Percentiles rank a stretch among this genome's conserved stretches.
phyloP scores from a whole-genome alignment of 1,140 invertebrate genomes.

The Lamellibrachia luymesi region DNA sequence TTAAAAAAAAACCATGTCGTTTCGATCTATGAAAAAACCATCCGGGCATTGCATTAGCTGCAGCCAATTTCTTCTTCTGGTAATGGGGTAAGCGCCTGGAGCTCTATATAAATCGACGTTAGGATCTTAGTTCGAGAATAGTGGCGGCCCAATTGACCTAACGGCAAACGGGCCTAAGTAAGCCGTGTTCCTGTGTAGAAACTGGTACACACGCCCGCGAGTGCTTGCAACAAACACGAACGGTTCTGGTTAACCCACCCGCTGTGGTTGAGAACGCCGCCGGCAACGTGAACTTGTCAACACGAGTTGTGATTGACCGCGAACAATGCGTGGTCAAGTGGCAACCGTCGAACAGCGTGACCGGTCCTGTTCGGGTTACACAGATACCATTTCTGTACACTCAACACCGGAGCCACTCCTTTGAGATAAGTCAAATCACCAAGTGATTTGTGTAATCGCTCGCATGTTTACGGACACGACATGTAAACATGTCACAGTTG shows the following conservation, averaged over 20 bases:
- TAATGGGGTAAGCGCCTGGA: too few relatives aligned
- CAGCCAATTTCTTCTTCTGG: too few relatives aligned
- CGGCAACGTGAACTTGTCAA: not conserved
- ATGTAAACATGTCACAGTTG: not conserved
- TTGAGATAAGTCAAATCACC: not conserved
- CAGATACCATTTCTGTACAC: not conserved
- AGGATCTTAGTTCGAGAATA: too few relatives aligned
- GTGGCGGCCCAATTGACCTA: too few relatives aligned
- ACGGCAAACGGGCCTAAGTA: too few relatives aligned
- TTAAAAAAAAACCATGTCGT: too few relatives aligned
- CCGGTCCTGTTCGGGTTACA: not conserved
- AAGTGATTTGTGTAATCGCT: not conserved
- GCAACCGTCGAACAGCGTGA: not conserved
- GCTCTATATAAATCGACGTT: too few relatives aligned
- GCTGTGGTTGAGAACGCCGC: not conserved
- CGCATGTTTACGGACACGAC: not conserved
- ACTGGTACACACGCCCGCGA: not conserved
- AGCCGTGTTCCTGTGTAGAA: not conserved
- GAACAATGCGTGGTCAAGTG: not conserved
- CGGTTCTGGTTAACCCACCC: not conserved
- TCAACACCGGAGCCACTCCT: not conserved
- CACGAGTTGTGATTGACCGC: not conserved
- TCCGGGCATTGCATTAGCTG: too few relatives aligned
- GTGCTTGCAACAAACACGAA: not conserved
- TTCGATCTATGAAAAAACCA: too few relatives aligned